These are phyloP conservation scores for Anthophora plumipes DNA, from an alignment of 2,888 invertebrate genomes.

Conservation along the genomic window DNA sequence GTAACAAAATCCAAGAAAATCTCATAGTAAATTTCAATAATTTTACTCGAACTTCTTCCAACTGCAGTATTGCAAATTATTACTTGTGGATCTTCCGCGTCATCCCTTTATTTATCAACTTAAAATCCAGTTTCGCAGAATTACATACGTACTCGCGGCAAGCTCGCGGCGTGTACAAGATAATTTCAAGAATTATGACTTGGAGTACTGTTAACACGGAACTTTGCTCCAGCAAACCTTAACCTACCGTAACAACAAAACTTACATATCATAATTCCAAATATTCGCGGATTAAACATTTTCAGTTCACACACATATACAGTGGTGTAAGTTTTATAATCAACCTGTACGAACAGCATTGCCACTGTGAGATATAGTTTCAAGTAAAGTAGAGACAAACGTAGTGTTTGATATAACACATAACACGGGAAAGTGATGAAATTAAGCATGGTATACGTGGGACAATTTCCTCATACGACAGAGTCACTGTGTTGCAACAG, in stretches of 20 bases:
- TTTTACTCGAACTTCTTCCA: too few species aligned
- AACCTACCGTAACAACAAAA: background rate
- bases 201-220: too few species aligned
- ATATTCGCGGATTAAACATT: background rate
- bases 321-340: too few species aligned
- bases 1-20: background rate
- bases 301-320: background rate
- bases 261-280: background rate
- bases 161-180: too few species aligned
- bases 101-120: too few species aligned
- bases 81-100: too few species aligned
- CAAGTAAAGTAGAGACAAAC: background rate
- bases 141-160: too few species aligned
- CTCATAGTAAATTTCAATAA: too few species aligned
- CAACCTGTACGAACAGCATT: background rate
- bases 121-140: too few species aligned
- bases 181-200: too few species aligned
- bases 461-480: slow-evolving; percentile 9
- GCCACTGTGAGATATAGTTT: background rate
- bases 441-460: background rate
- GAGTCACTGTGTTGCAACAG: background rate
- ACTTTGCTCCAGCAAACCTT: too few species aligned
- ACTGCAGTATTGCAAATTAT: too few species aligned
- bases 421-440: background rate
- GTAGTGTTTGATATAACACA: background rate